Conservation (phyloP, 2,113 vertebrate genomes). For the Trachemys scripta region DNA sequence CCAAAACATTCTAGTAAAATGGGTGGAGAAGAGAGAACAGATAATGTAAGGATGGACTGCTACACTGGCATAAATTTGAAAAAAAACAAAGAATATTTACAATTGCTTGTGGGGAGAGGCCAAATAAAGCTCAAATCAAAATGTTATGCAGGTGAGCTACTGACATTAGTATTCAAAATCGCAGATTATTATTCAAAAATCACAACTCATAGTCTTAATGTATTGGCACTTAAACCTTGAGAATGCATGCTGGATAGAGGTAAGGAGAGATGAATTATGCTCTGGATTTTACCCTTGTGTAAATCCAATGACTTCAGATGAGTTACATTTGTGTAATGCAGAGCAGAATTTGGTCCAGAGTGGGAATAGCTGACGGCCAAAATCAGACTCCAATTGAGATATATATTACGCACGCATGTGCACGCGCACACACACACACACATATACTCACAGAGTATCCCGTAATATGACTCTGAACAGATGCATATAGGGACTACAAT, state of each 20-base stretch:
- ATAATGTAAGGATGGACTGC: background rate
- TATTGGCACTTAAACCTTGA: background rate
- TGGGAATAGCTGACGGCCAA: background rate
- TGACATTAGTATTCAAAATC: background rate
- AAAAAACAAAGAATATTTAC: background rate
- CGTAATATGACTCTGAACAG: background rate
- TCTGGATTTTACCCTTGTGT: background rate
- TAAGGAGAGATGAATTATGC: background rate
- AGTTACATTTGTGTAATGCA: accelerated
- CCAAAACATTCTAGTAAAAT: background rate
- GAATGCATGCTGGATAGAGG: background rate
- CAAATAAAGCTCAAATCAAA: background rate
- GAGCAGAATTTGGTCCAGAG: background rate
- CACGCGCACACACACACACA: no score
- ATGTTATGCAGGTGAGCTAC: background rate
- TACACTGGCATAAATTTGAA: background rate
- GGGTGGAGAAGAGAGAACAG: background rate
- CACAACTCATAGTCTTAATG: background rate
- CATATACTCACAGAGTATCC: background rate
- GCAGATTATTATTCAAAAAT: accelerated
- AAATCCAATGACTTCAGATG: background rate
- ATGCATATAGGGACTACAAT: background rate
- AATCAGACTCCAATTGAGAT: background rate
- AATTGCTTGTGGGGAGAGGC: background rate
- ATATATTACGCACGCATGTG: background rate